A percentile compares a stretch with the other conserved stretches of the same genome.
Evolutionary conservation across 2,888 invertebrate species (phyloP).

Genomic region (Pyralis farinalis): DNA sequence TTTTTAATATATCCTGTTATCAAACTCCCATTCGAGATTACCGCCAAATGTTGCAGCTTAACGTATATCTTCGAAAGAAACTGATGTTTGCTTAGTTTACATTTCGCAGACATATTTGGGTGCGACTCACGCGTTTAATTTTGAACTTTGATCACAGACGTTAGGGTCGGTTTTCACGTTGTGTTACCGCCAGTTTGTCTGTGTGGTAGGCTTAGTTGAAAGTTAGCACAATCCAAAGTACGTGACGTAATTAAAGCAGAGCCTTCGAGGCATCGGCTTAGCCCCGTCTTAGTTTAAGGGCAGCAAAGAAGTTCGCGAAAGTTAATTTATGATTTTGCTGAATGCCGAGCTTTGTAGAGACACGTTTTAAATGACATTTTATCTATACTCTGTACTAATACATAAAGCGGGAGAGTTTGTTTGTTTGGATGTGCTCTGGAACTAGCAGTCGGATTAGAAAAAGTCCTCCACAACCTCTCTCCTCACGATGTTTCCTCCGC

Average conservation of each 20-base stretch:
- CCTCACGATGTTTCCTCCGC: too few relatives aligned
- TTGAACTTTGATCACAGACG: neutral
- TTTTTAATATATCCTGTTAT: constrained; percentile 29
- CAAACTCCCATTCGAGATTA: constrained; percentile 37
- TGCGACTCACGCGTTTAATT: neutral
- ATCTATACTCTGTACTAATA: too few relatives aligned
- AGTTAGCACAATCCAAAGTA: constrained; percentile 48
- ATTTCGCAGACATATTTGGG: neutral
- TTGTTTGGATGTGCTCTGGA: too few relatives aligned
- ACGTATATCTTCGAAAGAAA: constrained; percentile 56
- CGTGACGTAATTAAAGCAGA: constrained; percentile 48
- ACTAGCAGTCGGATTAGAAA: too few relatives aligned
- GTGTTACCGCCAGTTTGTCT: constrained; percentile 19
- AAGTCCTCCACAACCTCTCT: too few relatives aligned
- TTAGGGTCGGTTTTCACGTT: constrained; percentile 1
- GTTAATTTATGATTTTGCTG: constrained; percentile 15
- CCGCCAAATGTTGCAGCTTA: constrained; percentile 49
- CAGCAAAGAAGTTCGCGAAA: constrained; percentile 15
- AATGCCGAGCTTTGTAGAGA: neutral
- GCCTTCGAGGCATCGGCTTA: constrained; percentile 34
- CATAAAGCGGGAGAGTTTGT: too few relatives aligned
- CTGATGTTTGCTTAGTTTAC: constrained; percentile 12
- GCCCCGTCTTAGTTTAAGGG: constrained; percentile 5
- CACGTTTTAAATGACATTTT: neutral
- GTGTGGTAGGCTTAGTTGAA: constrained; percentile 44